These are phyloP conservation scores for Cossypha polioptera DNA, from an alignment of 2,797 vertebrate genomes.

Conservation along the genomic window DNA sequence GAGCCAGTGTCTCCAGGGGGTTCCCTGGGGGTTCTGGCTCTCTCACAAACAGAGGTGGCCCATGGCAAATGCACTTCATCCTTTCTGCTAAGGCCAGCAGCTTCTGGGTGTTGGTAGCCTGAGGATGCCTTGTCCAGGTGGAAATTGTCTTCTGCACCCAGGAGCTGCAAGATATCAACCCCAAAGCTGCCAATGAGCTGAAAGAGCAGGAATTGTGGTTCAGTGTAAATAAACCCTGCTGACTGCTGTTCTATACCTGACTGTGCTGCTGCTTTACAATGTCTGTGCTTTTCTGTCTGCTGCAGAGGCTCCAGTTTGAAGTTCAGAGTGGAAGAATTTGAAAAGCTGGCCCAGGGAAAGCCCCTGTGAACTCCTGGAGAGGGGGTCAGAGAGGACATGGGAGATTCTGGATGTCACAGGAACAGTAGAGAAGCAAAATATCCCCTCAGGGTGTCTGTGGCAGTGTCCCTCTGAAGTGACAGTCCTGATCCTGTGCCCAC, in stretches of 20 bases:
- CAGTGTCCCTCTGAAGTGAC: neutral
- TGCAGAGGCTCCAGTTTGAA: neutral
- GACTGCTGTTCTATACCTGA: neutral
- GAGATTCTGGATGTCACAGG: neutral
- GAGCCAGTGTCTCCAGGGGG: neutral
- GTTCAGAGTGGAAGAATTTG: neutral
- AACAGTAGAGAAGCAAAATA: neutral
- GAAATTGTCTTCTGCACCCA: neutral
- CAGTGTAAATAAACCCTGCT: neutral
- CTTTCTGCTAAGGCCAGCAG: neutral
- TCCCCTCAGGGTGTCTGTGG: neutral
- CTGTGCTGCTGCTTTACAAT: neutral
- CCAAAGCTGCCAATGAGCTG: neutral
- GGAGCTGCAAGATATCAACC: neutral
- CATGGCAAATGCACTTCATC: neutral
- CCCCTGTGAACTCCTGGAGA: neutral
- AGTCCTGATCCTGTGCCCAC: rapidly evolving
- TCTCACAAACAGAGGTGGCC: neutral
- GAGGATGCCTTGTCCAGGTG: neutral
- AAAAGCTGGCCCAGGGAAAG: neutral
- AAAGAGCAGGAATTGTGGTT: neutral
- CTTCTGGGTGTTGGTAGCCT: neutral
- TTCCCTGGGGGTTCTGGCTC: neutral
- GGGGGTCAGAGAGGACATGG: neutral
- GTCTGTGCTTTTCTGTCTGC: neutral